phyloP scores from a whole-genome alignment of 1,140 invertebrate genomes.

The Magallana angulata region DNA sequence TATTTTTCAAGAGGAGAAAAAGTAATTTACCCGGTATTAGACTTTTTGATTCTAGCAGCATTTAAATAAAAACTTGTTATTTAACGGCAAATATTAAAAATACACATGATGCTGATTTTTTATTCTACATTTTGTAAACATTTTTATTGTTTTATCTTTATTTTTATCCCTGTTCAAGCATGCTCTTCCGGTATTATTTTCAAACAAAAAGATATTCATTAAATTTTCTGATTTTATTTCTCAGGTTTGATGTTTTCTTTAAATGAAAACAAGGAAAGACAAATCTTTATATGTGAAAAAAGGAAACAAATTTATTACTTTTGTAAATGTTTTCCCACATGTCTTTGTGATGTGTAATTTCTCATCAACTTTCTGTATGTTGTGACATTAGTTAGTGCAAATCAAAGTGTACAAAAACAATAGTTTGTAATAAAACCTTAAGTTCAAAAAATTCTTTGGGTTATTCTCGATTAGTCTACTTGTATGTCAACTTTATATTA shows the following conservation, averaged over 20 bases:
- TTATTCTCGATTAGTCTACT: not conserved
- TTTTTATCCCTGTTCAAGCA: not conserved
- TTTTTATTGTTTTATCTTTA: slow-evolving; percentile 5
- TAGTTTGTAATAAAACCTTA: slow-evolving; percentile 28
- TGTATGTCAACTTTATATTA: too few species aligned
- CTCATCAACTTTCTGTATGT: slow-evolving; percentile 8
- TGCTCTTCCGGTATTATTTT: not conserved
- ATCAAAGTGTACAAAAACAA: slow-evolving; percentile 16
- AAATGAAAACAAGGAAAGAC: not conserved
- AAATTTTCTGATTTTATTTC: not conserved
- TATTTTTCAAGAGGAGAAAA: too few species aligned
- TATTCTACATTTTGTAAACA: too few species aligned
- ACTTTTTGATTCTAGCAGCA: too few species aligned
- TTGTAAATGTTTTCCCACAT: too few species aligned
- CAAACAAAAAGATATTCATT: not conserved
- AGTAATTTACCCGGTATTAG: too few species aligned
- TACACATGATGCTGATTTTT: too few species aligned
- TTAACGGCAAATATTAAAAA: too few species aligned
- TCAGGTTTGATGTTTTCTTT: not conserved
- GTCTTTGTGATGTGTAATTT: not conserved
- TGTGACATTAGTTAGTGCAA: slow-evolving; percentile 14
- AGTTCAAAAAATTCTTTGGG: not conserved
- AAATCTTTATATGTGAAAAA: too few species aligned
- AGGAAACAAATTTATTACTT: too few species aligned
- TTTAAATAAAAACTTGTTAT: too few species aligned